Conservation (phyloP, 2,888 invertebrate species). For the Drosophila borealis region DNA sequence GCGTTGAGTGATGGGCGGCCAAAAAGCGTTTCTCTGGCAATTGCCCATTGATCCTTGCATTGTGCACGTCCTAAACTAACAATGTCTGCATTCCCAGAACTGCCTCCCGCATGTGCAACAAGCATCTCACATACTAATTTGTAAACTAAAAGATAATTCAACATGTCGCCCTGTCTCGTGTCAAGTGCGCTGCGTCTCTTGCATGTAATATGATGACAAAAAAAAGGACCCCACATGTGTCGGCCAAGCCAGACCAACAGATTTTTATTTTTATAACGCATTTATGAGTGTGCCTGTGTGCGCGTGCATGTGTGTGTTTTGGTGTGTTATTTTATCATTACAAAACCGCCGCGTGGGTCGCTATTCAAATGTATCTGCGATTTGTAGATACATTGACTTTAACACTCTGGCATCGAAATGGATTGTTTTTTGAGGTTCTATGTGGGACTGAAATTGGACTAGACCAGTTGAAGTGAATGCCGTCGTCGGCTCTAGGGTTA, state of each 20-base stretch:
- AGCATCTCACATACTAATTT: constrained; percentile 69
- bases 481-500: constrained; percentile 46
- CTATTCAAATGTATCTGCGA: constrained; percentile 49
- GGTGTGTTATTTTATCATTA: constrained; percentile 71
- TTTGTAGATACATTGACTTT: constrained; percentile 35
- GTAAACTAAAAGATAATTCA: constrained; percentile 68
- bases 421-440: background rate
- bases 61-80: constrained; percentile 64
- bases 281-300: constrained; percentile 27
- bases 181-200: constrained; percentile 56
- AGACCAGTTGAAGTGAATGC: constrained; percentile 39
- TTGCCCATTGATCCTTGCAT: constrained; percentile 43
- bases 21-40: constrained; percentile 10
- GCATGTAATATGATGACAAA: constrained; percentile 66
- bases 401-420: constrained; percentile 1
- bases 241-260: constrained; percentile 4
- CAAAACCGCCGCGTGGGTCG: constrained; percentile 63
- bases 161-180: constrained; percentile 70
- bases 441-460: background rate
- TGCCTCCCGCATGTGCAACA: constrained; percentile 55
- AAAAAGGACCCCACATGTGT: constrained; percentile 74
- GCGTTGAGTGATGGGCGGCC: constrained; percentile 66
- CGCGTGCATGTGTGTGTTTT: constrained; percentile 30
- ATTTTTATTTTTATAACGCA: constrained; percentile 32
- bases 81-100: constrained; percentile 59